Conservation (phyloP, 2,888 invertebrate genomes). For the Synanthedon tipuliformis region DNA sequence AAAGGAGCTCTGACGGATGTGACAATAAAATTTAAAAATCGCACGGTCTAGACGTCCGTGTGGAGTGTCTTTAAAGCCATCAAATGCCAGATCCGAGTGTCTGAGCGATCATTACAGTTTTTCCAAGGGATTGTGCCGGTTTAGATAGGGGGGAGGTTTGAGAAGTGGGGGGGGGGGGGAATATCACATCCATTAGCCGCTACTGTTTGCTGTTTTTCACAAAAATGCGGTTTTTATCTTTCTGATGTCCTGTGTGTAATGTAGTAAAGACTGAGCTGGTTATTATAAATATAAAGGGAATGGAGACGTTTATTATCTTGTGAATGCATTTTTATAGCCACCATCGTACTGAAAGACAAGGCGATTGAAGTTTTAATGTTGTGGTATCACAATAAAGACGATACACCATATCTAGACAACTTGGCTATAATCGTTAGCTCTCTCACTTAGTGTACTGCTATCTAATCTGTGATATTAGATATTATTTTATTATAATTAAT, state of each 20-base stretch:
- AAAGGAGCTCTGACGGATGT: background rate
- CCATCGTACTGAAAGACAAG: too few relatives aligned
- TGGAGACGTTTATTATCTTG: too few relatives aligned
- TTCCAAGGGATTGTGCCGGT: slow-evolving; percentile 14
- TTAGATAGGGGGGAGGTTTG: background rate
- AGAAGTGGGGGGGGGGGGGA: background rate
- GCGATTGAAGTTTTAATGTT: too few relatives aligned
- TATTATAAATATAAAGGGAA: too few relatives aligned
- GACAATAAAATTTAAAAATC: background rate
- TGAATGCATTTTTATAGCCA: too few relatives aligned
- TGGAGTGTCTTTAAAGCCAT: slow-evolving; percentile 14
- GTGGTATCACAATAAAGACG: too few relatives aligned
- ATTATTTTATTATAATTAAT: too few relatives aligned
- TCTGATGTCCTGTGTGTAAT: background rate
- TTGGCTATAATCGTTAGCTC: too few relatives aligned
- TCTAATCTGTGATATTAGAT: too few relatives aligned
- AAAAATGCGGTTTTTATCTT: slow-evolving; percentile 4
- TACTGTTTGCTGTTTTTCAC: slow-evolving; percentile 3
- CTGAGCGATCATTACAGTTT: slow-evolving; percentile 17
- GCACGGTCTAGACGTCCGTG: background rate
- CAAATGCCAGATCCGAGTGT: slow-evolving; percentile 14
- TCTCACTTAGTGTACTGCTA: too few relatives aligned
- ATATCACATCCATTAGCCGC: slow-evolving; percentile 5
- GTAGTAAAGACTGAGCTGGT: background rate
- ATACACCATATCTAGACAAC: too few relatives aligned